Evolutionary conservation across 1,140 invertebrate genomes (phyloP).

Genomic region (Stegodyphus dumicola): DNA sequence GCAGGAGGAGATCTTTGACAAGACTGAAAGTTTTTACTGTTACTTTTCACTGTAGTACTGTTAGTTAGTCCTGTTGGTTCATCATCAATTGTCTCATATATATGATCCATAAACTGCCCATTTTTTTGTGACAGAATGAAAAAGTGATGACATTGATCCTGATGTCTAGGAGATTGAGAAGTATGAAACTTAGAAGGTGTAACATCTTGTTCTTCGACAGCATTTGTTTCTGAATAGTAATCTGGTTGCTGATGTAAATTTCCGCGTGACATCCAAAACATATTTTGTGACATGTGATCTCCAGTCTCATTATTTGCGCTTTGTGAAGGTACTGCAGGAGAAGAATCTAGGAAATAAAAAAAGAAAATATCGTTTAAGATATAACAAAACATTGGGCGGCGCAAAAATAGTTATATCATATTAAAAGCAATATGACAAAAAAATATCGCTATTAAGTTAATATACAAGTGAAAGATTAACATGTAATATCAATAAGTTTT

Average conservation of each 20-base stretch:
- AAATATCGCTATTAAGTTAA: no score
- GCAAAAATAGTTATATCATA: no score
- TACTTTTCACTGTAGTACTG: neutral
- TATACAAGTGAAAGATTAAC: no score
- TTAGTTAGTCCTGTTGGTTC: neutral
- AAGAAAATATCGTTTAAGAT: neutral
- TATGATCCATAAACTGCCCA: slow-evolving; percentile 61
- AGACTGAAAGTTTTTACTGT: neutral
- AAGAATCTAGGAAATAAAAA: neutral
- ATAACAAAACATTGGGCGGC: no score
- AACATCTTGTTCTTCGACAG: slow-evolving; percentile 16
- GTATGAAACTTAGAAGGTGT: neutral
- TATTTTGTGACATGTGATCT: slow-evolving; percentile 13
- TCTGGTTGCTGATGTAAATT: slow-evolving; percentile 18
- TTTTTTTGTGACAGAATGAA: slow-evolving; percentile 14
- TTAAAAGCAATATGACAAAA: no score
- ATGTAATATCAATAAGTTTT: no score
- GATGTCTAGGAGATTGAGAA: neutral
- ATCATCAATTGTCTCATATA: slow-evolving; percentile 63
- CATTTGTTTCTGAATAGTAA: slow-evolving; percentile 17
- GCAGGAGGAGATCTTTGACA: slow-evolving; percentile 51
- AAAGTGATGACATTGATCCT: slow-evolving; percentile 11
- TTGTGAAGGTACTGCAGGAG: no score
- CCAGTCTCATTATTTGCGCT: no score
- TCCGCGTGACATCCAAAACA: neutral